Base-by-base conservation (phyloP, 2,797 vertebrate species). In the Limnodromus scolopaceus region DNA sequence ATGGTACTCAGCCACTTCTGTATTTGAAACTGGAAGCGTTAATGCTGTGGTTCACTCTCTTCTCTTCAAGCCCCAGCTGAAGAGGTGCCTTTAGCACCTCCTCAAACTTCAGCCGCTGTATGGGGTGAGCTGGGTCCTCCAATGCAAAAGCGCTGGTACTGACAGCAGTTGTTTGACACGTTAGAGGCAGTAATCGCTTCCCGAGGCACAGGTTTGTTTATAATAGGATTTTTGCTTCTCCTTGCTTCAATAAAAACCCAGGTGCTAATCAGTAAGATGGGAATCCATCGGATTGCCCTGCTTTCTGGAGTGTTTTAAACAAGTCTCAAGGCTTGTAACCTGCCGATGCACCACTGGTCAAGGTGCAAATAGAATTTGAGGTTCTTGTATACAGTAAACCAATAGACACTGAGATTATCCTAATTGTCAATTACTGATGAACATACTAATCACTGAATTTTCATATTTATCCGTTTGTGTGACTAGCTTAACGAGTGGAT, bases 1-100 rank as follows among this genome's bases (percentile, higher is more conserved):
- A 48, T 10, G 30, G 6, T 16, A 32, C 41, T 13, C 41, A 38
- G 1, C 17, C 16, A 8, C 5, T 4, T 39, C 1, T 0, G 3
- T 34, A 1, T 79, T 41, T 80, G 71, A 49, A 72, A 63, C 17
- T 41, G 39, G 32, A 39, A 55, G 39, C 20, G 2, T 83, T 83
- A 63, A 9, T 1, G 2, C 49, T 60, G 1, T 16, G 60, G 32
- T 60, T 53, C 10, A 3, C 24, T 30, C 28, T 48, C 11, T 23
- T 49, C 36, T 49, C 68, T 71, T 51, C 4, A 48, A 16, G 25
- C n/a, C 43, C 30, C 17, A 34, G 0, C 51, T 41, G 54, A 71
- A 51, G 64, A 30, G n/a, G 34, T 89, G 55, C 72, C 25, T 54
- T 49, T 51, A 64, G 66, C 27, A 20, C 70, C 57, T 43, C 45